These are phyloP conservation scores for Euplexia lucipara DNA, from an alignment of 2,888 invertebrate genomes.

Conservation along the genomic window DNA sequence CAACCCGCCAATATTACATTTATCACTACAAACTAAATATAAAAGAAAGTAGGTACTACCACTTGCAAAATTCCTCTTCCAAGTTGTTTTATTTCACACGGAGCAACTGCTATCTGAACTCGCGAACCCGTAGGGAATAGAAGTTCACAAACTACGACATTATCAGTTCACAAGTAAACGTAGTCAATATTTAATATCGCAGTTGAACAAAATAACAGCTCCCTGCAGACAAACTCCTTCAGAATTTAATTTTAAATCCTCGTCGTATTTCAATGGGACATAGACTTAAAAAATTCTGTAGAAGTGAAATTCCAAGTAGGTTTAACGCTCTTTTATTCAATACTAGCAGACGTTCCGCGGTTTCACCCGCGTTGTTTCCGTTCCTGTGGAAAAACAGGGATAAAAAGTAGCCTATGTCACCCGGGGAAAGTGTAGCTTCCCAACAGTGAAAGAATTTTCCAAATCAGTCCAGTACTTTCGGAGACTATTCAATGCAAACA, in stretches of 20 bases:
- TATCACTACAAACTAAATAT: no score
- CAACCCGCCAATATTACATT: no score
- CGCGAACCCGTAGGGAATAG: slow-evolving; percentile 27
- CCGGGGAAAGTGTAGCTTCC: no score
- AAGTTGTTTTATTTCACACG: slow-evolving; percentile 1
- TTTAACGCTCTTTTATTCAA: no score
- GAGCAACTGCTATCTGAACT: neutral
- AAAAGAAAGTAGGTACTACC: no score
- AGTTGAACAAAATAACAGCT: slow-evolving; percentile 40
- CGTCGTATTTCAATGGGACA: slow-evolving; percentile 41
- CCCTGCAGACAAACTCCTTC: slow-evolving; percentile 44
- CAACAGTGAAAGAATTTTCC: no score
- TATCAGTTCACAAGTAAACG: slow-evolving; percentile 30
- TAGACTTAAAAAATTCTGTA: neutral
- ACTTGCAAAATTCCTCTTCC: neutral
- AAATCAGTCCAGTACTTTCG: no score
- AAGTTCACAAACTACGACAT: slow-evolving; percentile 33
- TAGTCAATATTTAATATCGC: slow-evolving; percentile 42
- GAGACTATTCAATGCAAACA: no score
- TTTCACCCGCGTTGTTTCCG: no score
- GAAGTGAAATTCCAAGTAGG: neutral
- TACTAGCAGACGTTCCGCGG: no score
- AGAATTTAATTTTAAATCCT: slow-evolving; percentile 56
- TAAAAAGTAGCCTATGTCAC: no score
- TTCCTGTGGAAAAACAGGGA: no score